A percentile compares a stretch with the other conserved stretches of the same genome.
Conservation (phyloP, 2,888 invertebrate species). For the Proisotoma minuta region DNA sequence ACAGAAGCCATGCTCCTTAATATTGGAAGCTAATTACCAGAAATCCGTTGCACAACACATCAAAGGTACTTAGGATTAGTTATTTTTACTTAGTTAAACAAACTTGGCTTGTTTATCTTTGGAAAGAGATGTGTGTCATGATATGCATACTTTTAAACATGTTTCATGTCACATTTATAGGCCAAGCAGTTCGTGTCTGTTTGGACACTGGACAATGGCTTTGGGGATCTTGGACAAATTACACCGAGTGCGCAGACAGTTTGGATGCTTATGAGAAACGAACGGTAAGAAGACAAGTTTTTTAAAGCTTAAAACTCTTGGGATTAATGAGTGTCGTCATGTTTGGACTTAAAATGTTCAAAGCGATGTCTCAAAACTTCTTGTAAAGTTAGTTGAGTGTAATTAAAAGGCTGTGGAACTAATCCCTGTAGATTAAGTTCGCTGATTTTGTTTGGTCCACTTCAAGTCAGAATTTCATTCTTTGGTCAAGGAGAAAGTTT, state of each 20-base stretch:
- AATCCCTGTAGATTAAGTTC: too few relatives aligned
- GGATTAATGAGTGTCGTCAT: too few relatives aligned
- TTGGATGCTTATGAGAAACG: constrained; percentile 24
- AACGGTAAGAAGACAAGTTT: too few relatives aligned
- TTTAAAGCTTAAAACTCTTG: too few relatives aligned
- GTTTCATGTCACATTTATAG: constrained; percentile 19
- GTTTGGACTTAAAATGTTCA: too few relatives aligned
- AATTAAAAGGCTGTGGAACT: too few relatives aligned
- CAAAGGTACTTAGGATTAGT: constrained; percentile 19
- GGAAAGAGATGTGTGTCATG: neutral
- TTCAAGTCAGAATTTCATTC: too few relatives aligned
- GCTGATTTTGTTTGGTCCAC: too few relatives aligned
- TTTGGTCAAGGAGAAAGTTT: too few relatives aligned
- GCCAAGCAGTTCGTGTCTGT: constrained; percentile 48
- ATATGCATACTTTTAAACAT: neutral
- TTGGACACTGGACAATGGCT: constrained; percentile 47
- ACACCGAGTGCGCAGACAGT: constrained; percentile 48
- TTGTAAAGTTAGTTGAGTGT: too few relatives aligned
- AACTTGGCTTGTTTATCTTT: neutral
- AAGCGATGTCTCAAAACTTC: too few relatives aligned
- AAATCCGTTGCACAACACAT: constrained; percentile 20
- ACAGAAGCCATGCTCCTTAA: constrained; percentile 66
- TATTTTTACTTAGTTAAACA: too few relatives aligned
- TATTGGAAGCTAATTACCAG: constrained; percentile 28
- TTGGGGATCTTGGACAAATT: constrained; percentile 49